Evolutionary conservation across 2,888 invertebrate genomes (phyloP), one percentile per base, ranked within the genome.

Genomic region (Pterostichus niger): DNA sequence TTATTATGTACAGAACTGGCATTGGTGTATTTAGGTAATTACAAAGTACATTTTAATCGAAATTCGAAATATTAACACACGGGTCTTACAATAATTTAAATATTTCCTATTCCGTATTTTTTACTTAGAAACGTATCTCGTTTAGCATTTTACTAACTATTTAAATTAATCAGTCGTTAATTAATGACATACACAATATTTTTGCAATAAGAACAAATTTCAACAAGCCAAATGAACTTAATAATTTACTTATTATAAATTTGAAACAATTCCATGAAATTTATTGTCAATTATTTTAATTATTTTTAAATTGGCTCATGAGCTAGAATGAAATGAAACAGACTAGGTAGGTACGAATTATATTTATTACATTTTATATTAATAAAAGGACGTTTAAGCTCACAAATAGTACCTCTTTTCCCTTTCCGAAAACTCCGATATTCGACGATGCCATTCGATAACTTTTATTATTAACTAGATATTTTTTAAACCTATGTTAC

Each of bases 221-320:
- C 40, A 11, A 24, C 13, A 44, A 71, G 68, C 46, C 15, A 64
- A 44, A 71, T 40, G 13, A 71, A 13, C 13, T 35, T 11, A 10
- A 59, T 4, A 64, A 64, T 64, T n/a, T 31, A 40, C 64, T 71
- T 15, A 17, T 71, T 6, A 40, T 40, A 79, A 64, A 79, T 49
- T 11, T 33, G 24, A 79, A 79, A 64, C 44, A 68, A 68, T 49
- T 79, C 46, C 73, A 61, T 82, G 75, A 82, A 81, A 82, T 82
- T 82, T 82, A 82, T 82, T 82, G 82, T 82, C 82, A 82, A 82
- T 82, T 61, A 82, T 82, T 82, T 31, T 6, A 78, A 61, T 78
- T 17, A n/a, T 77, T 78, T 79, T 61, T 54, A 73, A 73, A 82
- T 75, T 75, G 82, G 82, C 75, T 82, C 64, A 49, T 79, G 17